Percentiles rank a stretch among this genome's conserved stretches.
Evolutionary conservation across 2,888 invertebrate genomes (phyloP).

Genomic region (Petrophora chlorosata): DNA sequence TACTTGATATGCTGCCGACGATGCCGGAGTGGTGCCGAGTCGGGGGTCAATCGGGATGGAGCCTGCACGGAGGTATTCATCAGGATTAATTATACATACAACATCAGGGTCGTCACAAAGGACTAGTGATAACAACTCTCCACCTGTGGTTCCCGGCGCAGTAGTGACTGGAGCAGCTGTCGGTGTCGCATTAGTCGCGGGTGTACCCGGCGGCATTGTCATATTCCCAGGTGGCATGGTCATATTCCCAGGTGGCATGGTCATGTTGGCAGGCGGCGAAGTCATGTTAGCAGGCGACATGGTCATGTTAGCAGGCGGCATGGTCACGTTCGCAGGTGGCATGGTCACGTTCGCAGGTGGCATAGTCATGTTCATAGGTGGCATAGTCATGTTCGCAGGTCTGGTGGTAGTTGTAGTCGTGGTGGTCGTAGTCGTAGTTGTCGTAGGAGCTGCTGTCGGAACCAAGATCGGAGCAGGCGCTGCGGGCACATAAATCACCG

Average conservation of each 20-base stretch:
- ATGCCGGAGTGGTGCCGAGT: slow-evolving; percentile 68
- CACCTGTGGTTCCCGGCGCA: slow-evolving; percentile 51
- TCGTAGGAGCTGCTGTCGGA: slow-evolving; percentile 60
- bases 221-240: slow-evolving; percentile 29
- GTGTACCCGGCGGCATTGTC: slow-evolving; percentile 21
- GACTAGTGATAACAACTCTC: slow-evolving; percentile 62
- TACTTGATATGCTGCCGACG: slow-evolving; percentile 57
- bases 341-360: slow-evolving; percentile 7
- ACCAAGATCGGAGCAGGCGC: slow-evolving; percentile 69
- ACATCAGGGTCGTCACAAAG: slow-evolving; percentile 72
- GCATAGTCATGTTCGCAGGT: slow-evolving; percentile 13
- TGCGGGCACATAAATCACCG: slow-evolving; percentile 61
- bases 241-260: slow-evolving; percentile 20
- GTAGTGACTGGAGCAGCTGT: slow-evolving; percentile 37
- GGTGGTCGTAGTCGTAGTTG: slow-evolving; percentile 41
- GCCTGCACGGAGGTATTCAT: slow-evolving; percentile 67
- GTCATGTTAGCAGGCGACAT: slow-evolving; percentile 16
- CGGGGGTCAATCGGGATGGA: slow-evolving; percentile 75
- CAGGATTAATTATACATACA: slow-evolving; percentile 75
- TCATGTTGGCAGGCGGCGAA: slow-evolving; percentile 19
- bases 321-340: slow-evolving; percentile 9
- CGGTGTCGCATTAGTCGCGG: slow-evolving; percentile 28
- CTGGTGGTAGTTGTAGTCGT: slow-evolving; percentile 22
- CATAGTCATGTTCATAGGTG: slow-evolving; percentile 15
- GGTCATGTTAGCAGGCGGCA: slow-evolving; percentile 4